These are phyloP conservation scores for Rhyacichthys aspro DNA, from an alignment of 2,797 vertebrate genomes.

Conservation along the genomic window DNA sequence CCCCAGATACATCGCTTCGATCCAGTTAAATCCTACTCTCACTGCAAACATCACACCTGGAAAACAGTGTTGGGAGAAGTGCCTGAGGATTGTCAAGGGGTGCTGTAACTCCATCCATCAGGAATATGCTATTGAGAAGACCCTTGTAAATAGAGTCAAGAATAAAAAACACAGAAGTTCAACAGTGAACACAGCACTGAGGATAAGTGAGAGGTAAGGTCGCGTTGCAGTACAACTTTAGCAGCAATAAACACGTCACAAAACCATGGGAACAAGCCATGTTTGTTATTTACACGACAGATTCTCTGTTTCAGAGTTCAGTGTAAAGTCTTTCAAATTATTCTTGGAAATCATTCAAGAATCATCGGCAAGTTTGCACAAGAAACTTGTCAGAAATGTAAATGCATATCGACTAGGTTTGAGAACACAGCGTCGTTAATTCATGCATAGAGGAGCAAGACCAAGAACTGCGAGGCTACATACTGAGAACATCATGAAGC, in stretches of 20 bases:
- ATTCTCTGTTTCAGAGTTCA: conserved; percentile 54
- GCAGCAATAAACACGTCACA: conserved; percentile 61
- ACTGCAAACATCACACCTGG: no score
- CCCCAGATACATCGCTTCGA: no score
- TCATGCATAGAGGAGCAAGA: conserved; percentile 79
- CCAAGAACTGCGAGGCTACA: conserved; percentile 71
- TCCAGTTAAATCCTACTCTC: no score
- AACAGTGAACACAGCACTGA: conserved; percentile 36
- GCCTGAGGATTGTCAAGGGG: no score
- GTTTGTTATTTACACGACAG: conserved; percentile 37
- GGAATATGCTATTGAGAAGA: conserved; percentile 7
- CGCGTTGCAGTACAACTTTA: conserved; percentile 41
- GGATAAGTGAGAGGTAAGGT: conserved; percentile 31
- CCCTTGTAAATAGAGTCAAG: conserved; percentile 27
- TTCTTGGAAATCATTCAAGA: conserved; percentile 52
- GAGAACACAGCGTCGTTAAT: conserved; percentile 64
- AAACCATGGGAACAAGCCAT: conserved; percentile 53
- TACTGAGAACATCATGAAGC: conserved; percentile 53
- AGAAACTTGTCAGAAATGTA: conserved; percentile 58
- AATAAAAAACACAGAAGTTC: conserved; percentile 27
- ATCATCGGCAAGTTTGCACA: conserved; percentile 52
- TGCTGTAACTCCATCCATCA: not conserved
- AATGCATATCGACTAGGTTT: conserved; percentile 70
- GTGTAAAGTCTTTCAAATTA: conserved; percentile 44
- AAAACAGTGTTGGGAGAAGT: no score